These are phyloP conservation scores for Andrena bicolor DNA, from an alignment of 2,888 invertebrate genomes.

Conservation along the genomic window DNA sequence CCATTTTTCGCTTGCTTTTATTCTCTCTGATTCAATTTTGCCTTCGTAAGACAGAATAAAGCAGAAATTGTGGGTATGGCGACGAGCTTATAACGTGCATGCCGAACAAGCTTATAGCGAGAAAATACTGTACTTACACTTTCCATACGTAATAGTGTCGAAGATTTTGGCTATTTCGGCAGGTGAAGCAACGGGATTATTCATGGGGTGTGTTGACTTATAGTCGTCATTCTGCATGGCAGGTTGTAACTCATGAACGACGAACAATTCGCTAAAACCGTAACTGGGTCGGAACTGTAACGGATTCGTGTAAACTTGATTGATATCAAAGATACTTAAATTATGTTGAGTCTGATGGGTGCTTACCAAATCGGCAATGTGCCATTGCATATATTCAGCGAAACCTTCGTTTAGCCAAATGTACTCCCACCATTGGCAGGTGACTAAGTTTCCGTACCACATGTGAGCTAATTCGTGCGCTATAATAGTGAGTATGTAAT, in stretches of 20 bases:
- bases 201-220: constrained; percentile 86
- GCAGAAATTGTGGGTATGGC: no score
- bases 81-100: no score
- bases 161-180: constrained; percentile 86
- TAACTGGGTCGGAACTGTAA: constrained; percentile 78
- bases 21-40: no score
- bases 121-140: constrained; percentile 85
- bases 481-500: constrained; percentile 87
- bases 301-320: neutral
- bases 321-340: neutral
- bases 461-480: constrained; percentile 91
- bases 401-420: constrained; percentile 92
- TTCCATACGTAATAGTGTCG: constrained; percentile 88
- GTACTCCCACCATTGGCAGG: constrained; percentile 90
- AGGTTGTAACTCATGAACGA: constrained; percentile 85
- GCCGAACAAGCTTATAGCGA: no score
- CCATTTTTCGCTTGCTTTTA: no score
- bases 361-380: constrained; percentile 73
- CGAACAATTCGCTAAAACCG: constrained; percentile 87
- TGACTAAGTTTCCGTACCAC: constrained; percentile 91
- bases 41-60: no score
- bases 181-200: constrained; percentile 86
- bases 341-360: neutral
- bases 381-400: constrained; percentile 87
- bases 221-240: constrained; percentile 84